These are phyloP conservation scores for Hyles lineata DNA, from an alignment of 2,888 invertebrate species.

Conservation along the genomic window DNA sequence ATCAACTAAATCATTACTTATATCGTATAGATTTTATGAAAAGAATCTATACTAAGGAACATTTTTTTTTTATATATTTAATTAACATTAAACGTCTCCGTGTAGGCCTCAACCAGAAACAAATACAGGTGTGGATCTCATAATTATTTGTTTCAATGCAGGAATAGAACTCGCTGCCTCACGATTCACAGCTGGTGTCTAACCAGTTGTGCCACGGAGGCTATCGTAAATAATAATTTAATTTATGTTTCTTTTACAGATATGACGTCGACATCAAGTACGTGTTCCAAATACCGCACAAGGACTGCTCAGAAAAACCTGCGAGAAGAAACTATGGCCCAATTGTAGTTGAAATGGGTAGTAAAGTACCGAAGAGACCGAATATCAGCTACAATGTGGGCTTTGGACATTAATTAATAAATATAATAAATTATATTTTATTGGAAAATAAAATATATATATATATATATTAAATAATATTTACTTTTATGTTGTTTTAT, in stretches of 20 bases:
- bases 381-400: constrained; percentile 68
- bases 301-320: constrained; percentile 84
- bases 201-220: no score
- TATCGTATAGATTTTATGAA: no score
- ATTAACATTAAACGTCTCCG: no score
- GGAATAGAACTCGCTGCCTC: no score
- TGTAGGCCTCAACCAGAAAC: no score
- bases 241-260: constrained; percentile 56
- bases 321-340: constrained; percentile 65
- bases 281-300: constrained; percentile 92
- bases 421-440: constrained; percentile 12
- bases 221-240: no score
- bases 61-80: no score
- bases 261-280: constrained; percentile 94
- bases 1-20: no score
- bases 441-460: constrained; percentile 24
- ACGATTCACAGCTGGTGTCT: no score
- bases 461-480: neutral
- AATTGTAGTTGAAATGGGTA: constrained; percentile 67
- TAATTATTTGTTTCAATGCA: no score
- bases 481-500: neutral
- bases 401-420: constrained; percentile 51
- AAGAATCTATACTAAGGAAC: no score
- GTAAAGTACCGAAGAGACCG: constrained; percentile 65
- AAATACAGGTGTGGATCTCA: no score